These are phyloP conservation scores for Mustela nigripes DNA, from an alignment of 2,113 vertebrate species.

Conservation along the genomic window DNA sequence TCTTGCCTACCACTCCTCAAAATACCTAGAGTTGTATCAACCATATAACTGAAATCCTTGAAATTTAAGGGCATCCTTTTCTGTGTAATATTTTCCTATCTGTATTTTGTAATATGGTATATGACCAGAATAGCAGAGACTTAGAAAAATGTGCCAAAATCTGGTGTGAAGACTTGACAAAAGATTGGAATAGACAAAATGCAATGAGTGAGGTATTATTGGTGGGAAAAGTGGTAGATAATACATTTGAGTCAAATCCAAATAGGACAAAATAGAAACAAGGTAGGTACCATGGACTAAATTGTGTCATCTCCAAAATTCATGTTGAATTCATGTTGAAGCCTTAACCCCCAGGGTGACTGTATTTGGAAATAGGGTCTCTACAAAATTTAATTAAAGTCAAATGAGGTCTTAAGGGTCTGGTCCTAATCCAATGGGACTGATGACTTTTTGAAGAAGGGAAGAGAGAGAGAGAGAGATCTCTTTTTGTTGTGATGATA, in stretches of 20 bases:
- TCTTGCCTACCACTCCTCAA: background rate
- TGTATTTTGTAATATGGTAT: background rate
- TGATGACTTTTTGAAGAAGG: background rate
- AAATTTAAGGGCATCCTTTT: background rate
- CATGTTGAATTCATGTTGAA: background rate
- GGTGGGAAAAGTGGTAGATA: background rate
- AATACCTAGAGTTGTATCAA: background rate
- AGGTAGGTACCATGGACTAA: background rate
- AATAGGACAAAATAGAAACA: background rate
- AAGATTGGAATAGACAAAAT: background rate
- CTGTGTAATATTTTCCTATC: background rate
- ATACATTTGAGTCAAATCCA: background rate
- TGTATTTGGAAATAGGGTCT: background rate
- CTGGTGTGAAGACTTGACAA: background rate
- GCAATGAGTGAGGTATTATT: background rate
- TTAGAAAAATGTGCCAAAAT: background rate
- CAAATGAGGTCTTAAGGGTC: background rate
- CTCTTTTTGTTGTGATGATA: background rate
- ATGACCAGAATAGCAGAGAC: background rate
- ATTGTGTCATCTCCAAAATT: background rate
- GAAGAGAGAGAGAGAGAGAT: background rate
- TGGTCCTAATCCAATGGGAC: background rate
- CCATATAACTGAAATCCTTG: background rate
- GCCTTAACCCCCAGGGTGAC: background rate
- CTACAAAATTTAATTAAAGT: background rate